These are phyloP conservation scores for Ascidia mentula DNA, from an alignment of 23 tunicate species.

Conservation along the genomic window DNA sequence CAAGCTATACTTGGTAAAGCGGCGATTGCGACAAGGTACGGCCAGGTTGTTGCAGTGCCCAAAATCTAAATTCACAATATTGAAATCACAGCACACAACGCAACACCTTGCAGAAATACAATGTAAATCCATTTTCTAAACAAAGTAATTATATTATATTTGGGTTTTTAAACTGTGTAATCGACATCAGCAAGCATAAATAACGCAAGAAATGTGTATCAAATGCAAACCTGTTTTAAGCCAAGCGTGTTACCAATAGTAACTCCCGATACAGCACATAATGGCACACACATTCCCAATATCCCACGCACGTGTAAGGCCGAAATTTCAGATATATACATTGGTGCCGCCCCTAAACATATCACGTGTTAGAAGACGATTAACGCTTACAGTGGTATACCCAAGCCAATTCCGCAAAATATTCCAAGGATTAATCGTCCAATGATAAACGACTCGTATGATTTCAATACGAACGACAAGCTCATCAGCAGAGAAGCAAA, in stretches of 20 bases:
- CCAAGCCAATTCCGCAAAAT: conserved; percentile 3
- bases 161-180: too few relatives aligned
- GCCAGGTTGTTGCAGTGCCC: conserved; percentile 37
- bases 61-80: too few relatives aligned
- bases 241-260: conserved; percentile 49
- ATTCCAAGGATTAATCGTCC: conserved; percentile 10
- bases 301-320: conserved; percentile 22
- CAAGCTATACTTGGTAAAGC: conserved; percentile 37
- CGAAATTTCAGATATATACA: conserved; percentile 32
- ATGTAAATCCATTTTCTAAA: too few relatives aligned
- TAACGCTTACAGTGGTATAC: neutral
- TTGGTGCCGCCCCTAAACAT: conserved; percentile 47
- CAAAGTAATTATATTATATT: too few relatives aligned
- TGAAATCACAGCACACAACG: too few relatives aligned
- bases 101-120: too few relatives aligned
- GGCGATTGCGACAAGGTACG: conserved; percentile 40
- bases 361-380: too few relatives aligned
- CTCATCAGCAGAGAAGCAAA: conserved; percentile 10
- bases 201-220: too few relatives aligned
- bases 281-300: conserved; percentile 32
- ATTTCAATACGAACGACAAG: neutral
- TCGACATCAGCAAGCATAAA: too few relatives aligned
- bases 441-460: conserved; percentile 17
- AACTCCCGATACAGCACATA: conserved; percentile 21
- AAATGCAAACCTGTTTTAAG: conserved; percentile 56